These are phyloP conservation scores for Ophioninae sp. DNA, from an alignment of 2,888 invertebrate genomes.

Conservation along the genomic window DNA sequence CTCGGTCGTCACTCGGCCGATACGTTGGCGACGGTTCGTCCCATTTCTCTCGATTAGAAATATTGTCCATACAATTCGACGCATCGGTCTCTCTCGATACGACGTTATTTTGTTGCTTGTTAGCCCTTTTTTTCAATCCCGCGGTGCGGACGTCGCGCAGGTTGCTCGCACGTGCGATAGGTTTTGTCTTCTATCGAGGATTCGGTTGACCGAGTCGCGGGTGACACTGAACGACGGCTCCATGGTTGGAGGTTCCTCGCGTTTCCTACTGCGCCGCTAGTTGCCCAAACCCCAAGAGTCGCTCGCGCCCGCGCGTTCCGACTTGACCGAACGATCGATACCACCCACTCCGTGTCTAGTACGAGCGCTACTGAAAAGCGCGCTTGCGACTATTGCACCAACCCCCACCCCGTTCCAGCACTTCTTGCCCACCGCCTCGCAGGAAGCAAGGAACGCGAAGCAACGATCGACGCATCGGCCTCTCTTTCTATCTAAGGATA, in stretches of 20 bases:
- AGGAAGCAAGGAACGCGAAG: conserved; percentile 1
- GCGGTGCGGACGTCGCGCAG: conserved; percentile 13
- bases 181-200: neutral
- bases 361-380: neutral
- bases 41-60: neutral
- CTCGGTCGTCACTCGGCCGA: neutral
- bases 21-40: neutral
- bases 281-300: conserved; percentile 28
- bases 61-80: neutral
- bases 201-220: conserved; percentile 54
- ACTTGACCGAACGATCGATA: conserved; percentile 35
- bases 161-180: conserved; percentile 4
- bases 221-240: conserved; percentile 51
- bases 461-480: neutral
- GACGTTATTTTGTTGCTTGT: neutral
- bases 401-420: too few relatives aligned
- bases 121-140: neutral
- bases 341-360: conserved; percentile 29
- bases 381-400: neutral
- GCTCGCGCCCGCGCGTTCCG: conserved; percentile 41
- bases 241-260: neutral
- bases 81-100: neutral
- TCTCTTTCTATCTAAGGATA: conserved; percentile 4
- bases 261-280: conserved; percentile 38
- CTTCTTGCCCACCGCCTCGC: neutral